A percentile compares a stretch with the other conserved stretches of the same genome.
phyloP scores from a whole-genome alignment of 2,797 vertebrate genomes.

The Smutsia temminckii region DNA sequence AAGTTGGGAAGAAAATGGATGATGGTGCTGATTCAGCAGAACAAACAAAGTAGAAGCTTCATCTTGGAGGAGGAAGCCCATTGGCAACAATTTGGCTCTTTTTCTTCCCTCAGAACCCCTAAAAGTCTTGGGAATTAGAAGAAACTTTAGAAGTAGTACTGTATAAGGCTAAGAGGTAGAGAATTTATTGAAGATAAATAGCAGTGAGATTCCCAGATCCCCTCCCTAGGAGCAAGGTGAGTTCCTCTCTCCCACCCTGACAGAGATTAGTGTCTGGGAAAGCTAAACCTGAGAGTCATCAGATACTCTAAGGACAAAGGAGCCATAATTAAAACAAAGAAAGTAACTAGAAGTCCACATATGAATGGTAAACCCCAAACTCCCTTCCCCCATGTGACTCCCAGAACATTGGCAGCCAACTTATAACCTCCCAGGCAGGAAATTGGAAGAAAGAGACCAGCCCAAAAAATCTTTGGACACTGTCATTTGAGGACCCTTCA shows the following conservation, averaged over 20 bases:
- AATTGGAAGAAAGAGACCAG: neutral
- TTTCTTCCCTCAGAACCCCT: neutral
- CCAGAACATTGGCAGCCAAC: neutral
- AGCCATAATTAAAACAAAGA: slow-evolving; percentile 3
- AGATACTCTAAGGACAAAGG: neutral
- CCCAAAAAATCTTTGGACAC: neutral
- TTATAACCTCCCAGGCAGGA: neutral
- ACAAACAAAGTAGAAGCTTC: neutral
- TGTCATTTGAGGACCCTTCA: neutral
- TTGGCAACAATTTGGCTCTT: neutral
- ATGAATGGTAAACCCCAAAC: neutral
- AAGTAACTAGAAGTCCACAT: neutral
- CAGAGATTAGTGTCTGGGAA: neutral
- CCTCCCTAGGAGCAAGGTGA: neutral
- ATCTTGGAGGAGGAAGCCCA: neutral
- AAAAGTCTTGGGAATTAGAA: neutral
- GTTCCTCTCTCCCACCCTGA: neutral
- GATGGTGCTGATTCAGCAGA: neutral
- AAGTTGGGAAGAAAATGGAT: neutral
- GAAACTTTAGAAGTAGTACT: neutral
- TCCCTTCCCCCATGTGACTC: neutral
- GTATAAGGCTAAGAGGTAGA: neutral
- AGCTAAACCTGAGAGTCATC: neutral
- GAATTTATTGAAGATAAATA: slow-evolving; percentile 22
- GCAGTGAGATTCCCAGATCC: neutral